Base-by-base conservation (phyloP, 2,888 invertebrate genomes). In the Tipula lateralis region DNA sequence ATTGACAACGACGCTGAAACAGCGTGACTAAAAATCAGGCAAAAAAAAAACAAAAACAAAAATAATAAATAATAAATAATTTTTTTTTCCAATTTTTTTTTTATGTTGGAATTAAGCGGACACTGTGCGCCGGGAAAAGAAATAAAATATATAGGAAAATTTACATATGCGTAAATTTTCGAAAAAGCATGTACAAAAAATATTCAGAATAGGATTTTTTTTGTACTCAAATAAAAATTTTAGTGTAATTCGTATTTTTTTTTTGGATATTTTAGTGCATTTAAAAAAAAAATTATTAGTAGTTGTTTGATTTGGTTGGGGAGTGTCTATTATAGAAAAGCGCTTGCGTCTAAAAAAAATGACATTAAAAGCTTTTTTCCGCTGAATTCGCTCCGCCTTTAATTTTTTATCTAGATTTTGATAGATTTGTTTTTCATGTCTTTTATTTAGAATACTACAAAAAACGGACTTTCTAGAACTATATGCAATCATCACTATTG, bases 1-100 rank as follows among this genome's bases (percentile, higher is more conserved):
- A 87, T 86, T 86, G 86, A 86, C 86, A 86, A 87, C 86, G 86
- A 86, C 86, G 86, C 86, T 86, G 86, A 86, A 87, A 87, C 86
- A 87, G 86, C 86, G 86, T 87, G 86, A 87, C 86, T 87, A 86
- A 86, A 83, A 83, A 66, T 66, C 66, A 24, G 66, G 66, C 19
- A 66, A 66, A 24, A 66, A 66, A 66, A 66, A 66, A 66, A 39
- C 19, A 66, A 66, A 66, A 66, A 50, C 44, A 24, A 66, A 66
- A 66, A 66, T 66, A 66, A 66, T 66, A 66, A 66, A 66, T 66
- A 66, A 66, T 34, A 34, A 66, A 66, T 66, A 9, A 66, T 66
- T 66, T 12, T 19, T 66, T 66, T 66, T 66, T 50, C 24, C 13
- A 12, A 12, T 6, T 66, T 66, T 66, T 66, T 66, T 24, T 66